Base-by-base conservation (phyloP, 2,113 vertebrate species). In the Clarias gariepinus region DNA sequence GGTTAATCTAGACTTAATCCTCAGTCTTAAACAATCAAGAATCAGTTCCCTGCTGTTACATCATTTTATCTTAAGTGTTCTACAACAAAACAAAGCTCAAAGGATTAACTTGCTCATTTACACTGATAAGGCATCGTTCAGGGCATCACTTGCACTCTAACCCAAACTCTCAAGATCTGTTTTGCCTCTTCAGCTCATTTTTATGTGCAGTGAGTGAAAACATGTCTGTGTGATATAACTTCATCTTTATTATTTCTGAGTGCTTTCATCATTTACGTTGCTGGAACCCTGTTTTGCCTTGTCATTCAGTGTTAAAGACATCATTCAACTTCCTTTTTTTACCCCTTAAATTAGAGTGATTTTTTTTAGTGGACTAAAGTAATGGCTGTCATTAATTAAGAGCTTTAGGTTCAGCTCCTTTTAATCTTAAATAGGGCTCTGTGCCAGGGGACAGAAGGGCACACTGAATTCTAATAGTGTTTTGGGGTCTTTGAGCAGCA, bases 351-450 rank as follows among this genome's bases (percentile, higher is more conserved):
- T 53, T 57, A 58, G 69, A 57, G 33, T 77, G 74, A 76, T 81
- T 71, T 80, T 77, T 81, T 81, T 36, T 53, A 76, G 63, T 82
- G 85, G 73, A 79, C 82, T 64, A 30, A 71, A 73, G 82, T 89
- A 89, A 90, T 89, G 86, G 79, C 57, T 73, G 58, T 74, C 88
- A 89, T 91, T 87, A 90, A 90, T 90, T 89, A 89, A 83, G 63
- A 64, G 79, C 73, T 81, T 68, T 87, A 79, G 86, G 76, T 90
- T 90, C 86, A 90, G 88, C 88, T 86, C 81, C 85, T 89, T 90
- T 91, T 89, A 90, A 91, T 91, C 88, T 91, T 85, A 84, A 76
- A 58, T 81, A 83, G 64, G 89, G 82, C 83, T n/a, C 21, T 66
- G 77, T 85, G 85, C 87, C 87, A 88, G 83, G 76, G 83, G n/a